Percentiles rank a stretch among this genome's conserved stretches.
Conservation (phyloP, 1,140 invertebrate species). For the Drosophila ambigua region DNA sequence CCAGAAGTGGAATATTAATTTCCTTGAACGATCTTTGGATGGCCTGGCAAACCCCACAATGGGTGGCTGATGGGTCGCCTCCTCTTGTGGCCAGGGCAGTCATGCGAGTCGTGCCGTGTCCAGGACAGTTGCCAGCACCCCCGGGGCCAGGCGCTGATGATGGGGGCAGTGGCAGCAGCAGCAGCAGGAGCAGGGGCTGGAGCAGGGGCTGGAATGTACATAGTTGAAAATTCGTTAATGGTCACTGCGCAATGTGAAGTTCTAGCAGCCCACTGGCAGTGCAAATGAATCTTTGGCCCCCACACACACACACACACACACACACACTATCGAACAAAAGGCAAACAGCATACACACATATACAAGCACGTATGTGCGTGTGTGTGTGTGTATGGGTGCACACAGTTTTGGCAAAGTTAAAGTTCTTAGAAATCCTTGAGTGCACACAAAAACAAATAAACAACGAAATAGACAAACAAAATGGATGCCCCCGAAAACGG, state of each 20-base stretch:
- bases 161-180: constrained; percentile 1
- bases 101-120: constrained; percentile 64
- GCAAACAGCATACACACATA: background rate
- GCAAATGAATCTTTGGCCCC: constrained; percentile 52
- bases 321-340: constrained; percentile 4
- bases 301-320: constrained; percentile 13
- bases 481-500: constrained; percentile 37
- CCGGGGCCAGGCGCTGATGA: background rate
- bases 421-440: constrained; percentile 82
- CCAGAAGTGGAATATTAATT: constrained; percentile 82
- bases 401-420: constrained; percentile 73
- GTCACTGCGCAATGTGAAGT: constrained; percentile 72
- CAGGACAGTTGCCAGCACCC: constrained; percentile 31
- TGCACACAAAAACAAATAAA: constrained; percentile 83
- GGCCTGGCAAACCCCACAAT: constrained; percentile 7
- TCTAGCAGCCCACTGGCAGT: constrained; percentile 32
- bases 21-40: constrained; percentile 60
- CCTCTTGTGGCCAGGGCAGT: constrained; percentile 28
- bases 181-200: background rate
- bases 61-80: too few relatives aligned
- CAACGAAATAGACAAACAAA: constrained; percentile 81
- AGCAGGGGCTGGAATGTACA: constrained; percentile 57
- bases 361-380: constrained; percentile 3
- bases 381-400: constrained; percentile 32
- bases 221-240: constrained; percentile 82